Conservation (phyloP, 2,888 invertebrate genomes). For the Cryptophagus acutangulus region DNA sequence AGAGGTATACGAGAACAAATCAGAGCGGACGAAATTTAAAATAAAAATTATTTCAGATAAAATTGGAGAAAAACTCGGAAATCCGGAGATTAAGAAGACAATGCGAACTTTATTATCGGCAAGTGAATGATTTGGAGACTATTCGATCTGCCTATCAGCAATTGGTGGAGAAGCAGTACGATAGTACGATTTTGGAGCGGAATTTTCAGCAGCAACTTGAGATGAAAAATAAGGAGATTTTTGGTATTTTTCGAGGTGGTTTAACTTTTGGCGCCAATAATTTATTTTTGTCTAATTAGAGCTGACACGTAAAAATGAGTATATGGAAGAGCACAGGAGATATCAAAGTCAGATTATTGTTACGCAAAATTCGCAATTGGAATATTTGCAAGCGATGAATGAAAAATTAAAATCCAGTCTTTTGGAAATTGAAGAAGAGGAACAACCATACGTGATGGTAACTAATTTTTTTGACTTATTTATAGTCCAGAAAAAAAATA, state of each 20-base stretch:
- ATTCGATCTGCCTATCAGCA: conserved; percentile 32
- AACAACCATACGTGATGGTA: no score
- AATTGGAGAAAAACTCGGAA: conserved; percentile 17
- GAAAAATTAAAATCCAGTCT: not conserved
- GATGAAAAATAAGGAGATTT: not conserved
- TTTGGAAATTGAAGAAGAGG: not conserved
- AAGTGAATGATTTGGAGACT: conserved; percentile 33
- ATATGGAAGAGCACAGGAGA: not conserved
- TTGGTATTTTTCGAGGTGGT: no score
- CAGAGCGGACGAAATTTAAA: no score
- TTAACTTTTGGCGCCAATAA: no score
- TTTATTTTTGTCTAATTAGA: no score
- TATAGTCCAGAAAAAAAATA: no score
- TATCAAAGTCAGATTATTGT: not conserved
- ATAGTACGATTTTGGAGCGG: conserved; percentile 13
- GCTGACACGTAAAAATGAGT: not conserved
- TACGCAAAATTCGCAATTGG: not conserved
- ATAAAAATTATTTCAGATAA: not conserved
- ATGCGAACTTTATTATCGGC: no score
- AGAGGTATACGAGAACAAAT: no score
- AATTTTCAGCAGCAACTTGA: conserved; percentile 18
- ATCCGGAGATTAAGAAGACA: conserved; percentile 22
- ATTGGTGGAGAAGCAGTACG: conserved; percentile 25
- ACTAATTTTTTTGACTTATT: no score
- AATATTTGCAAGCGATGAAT: not conserved